Evolutionary conservation across 2,113 vertebrate genomes (phyloP), one percentile per base, ranked within the genome.

Genomic region (Platichthys flesus): DNA sequence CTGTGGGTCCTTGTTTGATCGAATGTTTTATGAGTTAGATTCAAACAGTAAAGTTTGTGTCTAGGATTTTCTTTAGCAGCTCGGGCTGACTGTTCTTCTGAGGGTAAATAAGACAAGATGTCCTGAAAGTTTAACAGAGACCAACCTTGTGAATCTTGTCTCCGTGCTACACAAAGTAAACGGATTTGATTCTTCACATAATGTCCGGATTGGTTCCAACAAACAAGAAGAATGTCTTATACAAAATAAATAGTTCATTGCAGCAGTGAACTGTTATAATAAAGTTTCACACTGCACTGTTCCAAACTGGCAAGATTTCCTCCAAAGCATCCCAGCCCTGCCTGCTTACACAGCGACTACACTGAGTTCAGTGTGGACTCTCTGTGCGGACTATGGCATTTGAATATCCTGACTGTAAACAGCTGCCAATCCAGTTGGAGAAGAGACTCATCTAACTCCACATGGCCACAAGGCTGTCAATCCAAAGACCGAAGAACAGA

Each of bases 361-460:
- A 31, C 28, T 31, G 28, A 31, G n/a, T 57, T 40, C 49, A 75
- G 67, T 82, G 67, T 79, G 81, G 69, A 78, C 65, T 67, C 74
- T 67, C 63, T 85, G 82, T 81, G 76, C 76, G 83, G 75, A 85
- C 84, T 88, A 81, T 69, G 59, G 52, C 67, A 47, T 55, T 58
- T 60, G 37, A 60, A 85, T 77, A 64, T 63, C 35, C 3, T 62
- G 73, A 78, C 65, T 61, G 47, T 45, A 68, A 74, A 51, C 74
- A 76, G 82, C 63, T 88, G 84, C 75, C 84, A 88, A 66, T 85
- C 58, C 79, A 57, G 64, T 71, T 78, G 69, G 80, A 85, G 58
- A 81, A 67, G 65, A 60, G 37, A 70, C 64, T 76, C 51, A 54
- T 75, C 64, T 66, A 37, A 67, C 45, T 51, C 62, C 60, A 37